These are phyloP conservation scores for Benthosema pterotum DNA, from an alignment of 2,797 vertebrate genomes.

Conservation along the genomic window DNA sequence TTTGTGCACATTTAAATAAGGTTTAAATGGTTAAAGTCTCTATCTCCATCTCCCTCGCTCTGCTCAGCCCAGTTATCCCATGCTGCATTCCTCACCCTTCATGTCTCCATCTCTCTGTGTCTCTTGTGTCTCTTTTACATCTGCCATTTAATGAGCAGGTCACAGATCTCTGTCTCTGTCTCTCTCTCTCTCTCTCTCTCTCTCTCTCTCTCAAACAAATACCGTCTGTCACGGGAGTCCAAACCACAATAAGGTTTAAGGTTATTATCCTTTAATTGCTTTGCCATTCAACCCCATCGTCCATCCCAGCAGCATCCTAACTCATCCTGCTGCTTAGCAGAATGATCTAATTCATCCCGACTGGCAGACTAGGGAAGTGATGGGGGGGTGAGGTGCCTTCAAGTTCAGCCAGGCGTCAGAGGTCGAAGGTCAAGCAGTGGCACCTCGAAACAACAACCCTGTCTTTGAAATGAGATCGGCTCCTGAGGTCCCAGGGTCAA, in stretches of 20 bases:
- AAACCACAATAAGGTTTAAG: not conserved
- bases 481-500: slow-evolving; percentile 48
- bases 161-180: no score
- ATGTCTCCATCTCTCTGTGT: not conserved
- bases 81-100: not conserved
- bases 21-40: not conserved
- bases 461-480: slow-evolving; percentile 61
- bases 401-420: slow-evolving; percentile 46
- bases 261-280: not conserved
- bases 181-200: no score
- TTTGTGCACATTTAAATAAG: no score
- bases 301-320: no score
- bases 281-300: not conserved
- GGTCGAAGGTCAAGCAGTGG: slow-evolving; percentile 29
- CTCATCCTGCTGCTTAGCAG: no score
- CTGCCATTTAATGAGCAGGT: no score
- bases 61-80: not conserved
- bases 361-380: not conserved
- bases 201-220: no score
- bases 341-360: slow-evolving; percentile 1
- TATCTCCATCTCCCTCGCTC: not conserved
- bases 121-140: not conserved
- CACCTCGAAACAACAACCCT: slow-evolving; percentile 49
- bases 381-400: slow-evolving; percentile 18
- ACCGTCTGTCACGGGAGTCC: not conserved